Percentiles rank a stretch among this genome's conserved stretches.
phyloP scores from a whole-genome alignment of 2,113 vertebrate species.

The Neopipo cinnamomea region DNA sequence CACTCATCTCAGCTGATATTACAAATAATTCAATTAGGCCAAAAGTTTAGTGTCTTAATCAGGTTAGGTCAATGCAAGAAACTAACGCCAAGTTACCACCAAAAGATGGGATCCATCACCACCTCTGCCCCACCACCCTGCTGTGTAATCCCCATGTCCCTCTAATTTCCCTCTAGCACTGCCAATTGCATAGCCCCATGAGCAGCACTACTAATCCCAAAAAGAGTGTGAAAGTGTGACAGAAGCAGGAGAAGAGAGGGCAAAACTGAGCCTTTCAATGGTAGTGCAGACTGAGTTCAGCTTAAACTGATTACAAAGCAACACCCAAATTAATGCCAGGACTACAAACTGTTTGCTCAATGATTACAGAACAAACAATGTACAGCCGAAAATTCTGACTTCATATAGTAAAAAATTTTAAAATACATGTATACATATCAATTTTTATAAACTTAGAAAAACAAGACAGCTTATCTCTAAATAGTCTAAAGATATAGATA shows the following conservation, averaged over 20 bases:
- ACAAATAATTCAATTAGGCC: neutral
- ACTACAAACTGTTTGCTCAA: neutral
- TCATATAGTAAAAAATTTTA: neutral
- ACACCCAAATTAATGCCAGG: neutral
- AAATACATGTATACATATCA: neutral
- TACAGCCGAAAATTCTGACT: neutral
- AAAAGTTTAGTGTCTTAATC: neutral
- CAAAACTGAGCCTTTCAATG: neutral
- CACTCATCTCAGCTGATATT: neutral
- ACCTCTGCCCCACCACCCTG: neutral
- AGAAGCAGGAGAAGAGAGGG: neutral
- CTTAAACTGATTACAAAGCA: neutral
- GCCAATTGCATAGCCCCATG: rapidly evolving
- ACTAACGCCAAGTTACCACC: neutral
- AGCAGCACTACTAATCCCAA: neutral
- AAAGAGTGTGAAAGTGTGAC: neutral
- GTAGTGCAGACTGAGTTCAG: neutral
- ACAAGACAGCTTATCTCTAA: neutral
- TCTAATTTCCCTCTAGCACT: neutral
- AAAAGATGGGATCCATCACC: neutral
- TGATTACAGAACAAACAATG: neutral
- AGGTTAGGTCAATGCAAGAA: neutral
- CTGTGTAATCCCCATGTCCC: neutral
- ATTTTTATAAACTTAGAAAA: neutral
- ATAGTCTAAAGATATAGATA: neutral